These are phyloP conservation scores for Apis cerana DNA, from an alignment of 1,140 invertebrate genomes.

Conservation along the genomic window DNA sequence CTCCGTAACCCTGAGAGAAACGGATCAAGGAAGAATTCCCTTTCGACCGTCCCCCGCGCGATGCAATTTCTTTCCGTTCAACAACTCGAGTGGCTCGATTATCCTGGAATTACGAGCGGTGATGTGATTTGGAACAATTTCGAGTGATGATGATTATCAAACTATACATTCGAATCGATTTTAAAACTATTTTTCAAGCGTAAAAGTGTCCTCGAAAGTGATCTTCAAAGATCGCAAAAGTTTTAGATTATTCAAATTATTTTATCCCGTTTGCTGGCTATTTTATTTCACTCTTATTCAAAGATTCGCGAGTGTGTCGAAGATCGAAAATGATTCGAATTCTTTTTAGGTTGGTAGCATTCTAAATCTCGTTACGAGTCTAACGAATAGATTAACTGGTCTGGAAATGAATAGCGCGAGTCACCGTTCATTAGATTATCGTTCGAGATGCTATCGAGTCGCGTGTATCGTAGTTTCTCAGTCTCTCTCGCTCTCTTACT, in stretches of 20 bases:
- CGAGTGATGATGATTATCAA: too few relatives aligned
- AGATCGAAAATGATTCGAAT: too few relatives aligned
- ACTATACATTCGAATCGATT: too few relatives aligned
- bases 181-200: too few relatives aligned
- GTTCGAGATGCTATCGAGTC: constrained; percentile 23
- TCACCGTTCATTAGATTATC: constrained; percentile 14
- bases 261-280: too few relatives aligned
- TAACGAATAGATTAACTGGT: constrained; percentile 4
- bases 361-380: background rate
- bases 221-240: too few relatives aligned
- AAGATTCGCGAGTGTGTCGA: too few relatives aligned
- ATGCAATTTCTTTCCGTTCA: constrained; percentile 29
- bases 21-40: constrained; percentile 39
- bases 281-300: too few relatives aligned
- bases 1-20: constrained; percentile 15
- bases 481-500: background rate
- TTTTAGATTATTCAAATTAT: too few relatives aligned
- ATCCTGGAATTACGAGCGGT: constrained; percentile 1
- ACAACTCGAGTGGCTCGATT: constrained; percentile 12
- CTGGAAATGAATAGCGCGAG: background rate
- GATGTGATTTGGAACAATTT: too few relatives aligned
- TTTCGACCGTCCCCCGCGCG: background rate
- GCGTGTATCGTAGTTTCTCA: background rate
- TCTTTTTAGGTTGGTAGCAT: too few relatives aligned
- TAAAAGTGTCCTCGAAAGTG: too few relatives aligned